These are phyloP conservation scores for Madoqua kirkii DNA, from an alignment of 2,113 vertebrate species.

Conservation along the genomic window DNA sequence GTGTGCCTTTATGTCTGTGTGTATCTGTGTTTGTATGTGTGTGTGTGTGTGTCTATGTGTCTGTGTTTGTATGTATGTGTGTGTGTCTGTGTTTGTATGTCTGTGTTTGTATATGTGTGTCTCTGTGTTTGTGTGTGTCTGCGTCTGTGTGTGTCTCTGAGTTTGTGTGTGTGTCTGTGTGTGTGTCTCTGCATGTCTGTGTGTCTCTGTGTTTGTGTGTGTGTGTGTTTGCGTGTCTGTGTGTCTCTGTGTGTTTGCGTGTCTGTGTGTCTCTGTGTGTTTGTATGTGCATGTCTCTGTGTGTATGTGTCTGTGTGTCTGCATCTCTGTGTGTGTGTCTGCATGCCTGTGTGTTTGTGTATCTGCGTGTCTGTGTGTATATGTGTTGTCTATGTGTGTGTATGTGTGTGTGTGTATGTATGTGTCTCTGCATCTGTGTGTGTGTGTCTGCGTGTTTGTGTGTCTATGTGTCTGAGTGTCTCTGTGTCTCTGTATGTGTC, in stretches of 20 bases:
- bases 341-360: too few species aligned
- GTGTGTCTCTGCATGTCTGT: too few species aligned
- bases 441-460: too few species aligned
- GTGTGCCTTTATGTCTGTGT: too few species aligned
- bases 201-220: fast-evolving
- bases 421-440: too few species aligned
- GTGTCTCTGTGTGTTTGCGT: fast-evolving
- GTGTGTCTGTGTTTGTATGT: fast-evolving
- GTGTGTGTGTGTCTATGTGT: fast-evolving
- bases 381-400: too few species aligned
- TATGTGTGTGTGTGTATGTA: too few species aligned
- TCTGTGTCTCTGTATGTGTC: fast-evolving
- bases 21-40: too few species aligned
- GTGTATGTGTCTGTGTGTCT: fast-evolving
- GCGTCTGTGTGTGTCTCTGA: fast-evolving
- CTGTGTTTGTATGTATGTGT: too few species aligned
- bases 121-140: fast-evolving
- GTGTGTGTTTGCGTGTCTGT: fast-evolving
- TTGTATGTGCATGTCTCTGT: too few species aligned
- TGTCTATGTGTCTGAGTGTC: fast-evolving
- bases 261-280: fast-evolving
- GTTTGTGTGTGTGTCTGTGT: too few species aligned
- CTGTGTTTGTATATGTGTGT: too few species aligned
- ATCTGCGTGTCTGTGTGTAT: fast-evolving
- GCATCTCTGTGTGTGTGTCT: fast-evolving